phyloP scores from a whole-genome alignment of 1,140 invertebrate species.

The Zophobas atratus region DNA sequence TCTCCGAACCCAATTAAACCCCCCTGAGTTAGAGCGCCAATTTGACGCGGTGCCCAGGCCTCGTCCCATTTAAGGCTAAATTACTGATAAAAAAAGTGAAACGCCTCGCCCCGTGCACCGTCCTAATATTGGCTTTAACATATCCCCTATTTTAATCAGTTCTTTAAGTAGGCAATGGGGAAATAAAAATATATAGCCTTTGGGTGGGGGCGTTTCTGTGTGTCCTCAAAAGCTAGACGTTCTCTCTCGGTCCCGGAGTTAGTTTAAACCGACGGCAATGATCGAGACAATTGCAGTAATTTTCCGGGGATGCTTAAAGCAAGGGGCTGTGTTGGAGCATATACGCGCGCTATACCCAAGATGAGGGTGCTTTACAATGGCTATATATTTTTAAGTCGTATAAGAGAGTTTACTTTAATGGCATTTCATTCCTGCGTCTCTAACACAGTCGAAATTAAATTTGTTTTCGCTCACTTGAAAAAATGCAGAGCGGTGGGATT shows the following conservation, averaged over 20 bases:
- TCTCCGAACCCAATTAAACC: slow-evolving; percentile 7
- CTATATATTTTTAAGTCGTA: slow-evolving; percentile 64
- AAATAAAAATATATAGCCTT: slow-evolving; percentile 68
- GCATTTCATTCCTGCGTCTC: slow-evolving; percentile 58
- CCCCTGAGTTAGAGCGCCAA: slow-evolving; percentile 37
- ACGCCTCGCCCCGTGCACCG: slow-evolving; percentile 32
- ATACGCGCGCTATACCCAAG: slow-evolving; percentile 51
- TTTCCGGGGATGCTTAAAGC: slow-evolving; percentile 61
- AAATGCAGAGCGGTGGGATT: not conserved
- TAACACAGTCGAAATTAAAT: slow-evolving; percentile 57
- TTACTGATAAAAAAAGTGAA: slow-evolving; percentile 43
- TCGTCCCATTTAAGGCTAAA: slow-evolving; percentile 42
- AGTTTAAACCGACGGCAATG: slow-evolving; percentile 65
- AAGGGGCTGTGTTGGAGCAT: slow-evolving; percentile 51
- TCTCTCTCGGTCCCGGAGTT: slow-evolving; percentile 54
- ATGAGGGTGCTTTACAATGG: slow-evolving; percentile 60
- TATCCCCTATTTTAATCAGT: slow-evolving; percentile 68
- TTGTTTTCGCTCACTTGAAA: slow-evolving; percentile 51
- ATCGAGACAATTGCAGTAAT: slow-evolving; percentile 67
- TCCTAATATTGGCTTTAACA: slow-evolving; percentile 66
- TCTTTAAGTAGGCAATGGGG: slow-evolving; percentile 67
- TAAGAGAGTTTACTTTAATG: slow-evolving; percentile 63
- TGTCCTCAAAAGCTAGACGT: slow-evolving; percentile 34
- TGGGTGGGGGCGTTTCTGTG: slow-evolving; percentile 53
- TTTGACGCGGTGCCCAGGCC: not conserved